Evolutionary conservation across 2,797 vertebrate genomes (phyloP).

Genomic region (Cyprinella venusta): DNA sequence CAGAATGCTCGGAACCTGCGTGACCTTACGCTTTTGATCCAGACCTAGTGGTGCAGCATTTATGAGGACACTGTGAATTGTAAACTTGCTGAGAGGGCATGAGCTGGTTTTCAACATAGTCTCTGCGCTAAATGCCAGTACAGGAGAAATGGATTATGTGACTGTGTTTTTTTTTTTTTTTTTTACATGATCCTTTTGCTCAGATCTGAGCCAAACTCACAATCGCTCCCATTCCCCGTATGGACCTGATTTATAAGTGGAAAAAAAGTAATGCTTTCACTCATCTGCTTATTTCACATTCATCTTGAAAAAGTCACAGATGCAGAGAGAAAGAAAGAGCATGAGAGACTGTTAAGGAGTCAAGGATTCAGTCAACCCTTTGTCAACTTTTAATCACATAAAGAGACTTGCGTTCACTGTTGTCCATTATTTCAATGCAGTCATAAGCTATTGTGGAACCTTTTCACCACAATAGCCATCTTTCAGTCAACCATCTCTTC

Average conservation of each 20-base stretch:
- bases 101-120: constrained; percentile 36
- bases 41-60: constrained; percentile 48
- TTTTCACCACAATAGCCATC: constrained; percentile 63
- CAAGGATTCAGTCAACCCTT: constrained; percentile 41
- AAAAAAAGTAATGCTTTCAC: constrained; percentile 26
- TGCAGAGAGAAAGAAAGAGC: constrained; percentile 10
- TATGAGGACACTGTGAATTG: constrained; percentile 62
- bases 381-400: constrained; percentile 52
- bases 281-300: constrained; percentile 40
- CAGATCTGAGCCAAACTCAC: constrained; percentile 13
- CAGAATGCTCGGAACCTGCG: constrained; percentile 46
- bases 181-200: neutral
- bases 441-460: constrained; percentile 60
- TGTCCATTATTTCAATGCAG: constrained; percentile 54
- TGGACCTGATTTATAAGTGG: constrained; percentile 33
- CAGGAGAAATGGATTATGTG: neutral
- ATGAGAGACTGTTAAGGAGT: constrained; percentile 19
- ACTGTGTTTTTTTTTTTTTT: neutral
- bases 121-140: constrained; percentile 42
- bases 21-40: constrained; percentile 57
- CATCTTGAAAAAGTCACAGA: constrained; percentile 32
- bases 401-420: constrained; percentile 53
- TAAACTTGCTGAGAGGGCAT: constrained; percentile 53
- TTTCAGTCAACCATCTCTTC: constrained; percentile 66
- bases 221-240: constrained; percentile 13